Base-by-base conservation (phyloP, 2,888 invertebrate genomes). In the Hydrotaea cyrtoneurina region DNA sequence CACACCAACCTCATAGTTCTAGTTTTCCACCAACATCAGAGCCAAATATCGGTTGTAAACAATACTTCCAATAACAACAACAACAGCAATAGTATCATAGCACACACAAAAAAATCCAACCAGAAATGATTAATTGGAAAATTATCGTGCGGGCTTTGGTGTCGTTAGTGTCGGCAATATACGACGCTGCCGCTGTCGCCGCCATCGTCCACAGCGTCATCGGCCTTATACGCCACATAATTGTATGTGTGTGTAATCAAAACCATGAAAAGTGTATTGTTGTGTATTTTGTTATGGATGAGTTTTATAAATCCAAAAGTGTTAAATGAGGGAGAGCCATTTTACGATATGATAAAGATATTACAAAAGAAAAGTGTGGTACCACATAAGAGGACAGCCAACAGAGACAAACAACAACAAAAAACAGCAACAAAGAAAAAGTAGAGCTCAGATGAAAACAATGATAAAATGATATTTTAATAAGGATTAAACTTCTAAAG, bases 121-220 rank as follows among this genome's bases (percentile, higher is more conserved):
- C 0, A 59, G 87, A 90, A 88, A 89, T 90, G 91, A 90, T 91
- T 91, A 90, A 90, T 90, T 89, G 89, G 86, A 88, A 88, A 91
- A 89, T 90, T 90, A 90, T 90, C 89, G 89, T 82, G 82, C 85
- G 82, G 85, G 85, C 82, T 85, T 85, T 85, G 79, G 85, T 81
- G 78, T 85, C 84, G 84, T 81, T 85, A 81, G 81, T 85, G 85
- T 82, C 82, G 85, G 78, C 77, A 76, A 82, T 82, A 79, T 69
- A 75, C 76, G 76, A 74, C 75, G 21, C 13, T n/a, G 5, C 62
- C 10, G 19, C 53, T 2, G 43, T 13, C 43, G 15, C 43, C 4
- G 10, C 43, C 43, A 13, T 43, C 43, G 15, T n/a, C n/a, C 55
- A 5, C 53, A 21, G 7, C 55, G 21, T 53, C 53, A 53, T 2